Base-by-base conservation (phyloP, 2,888 invertebrate genomes). In the Zele albiditarsus region DNA sequence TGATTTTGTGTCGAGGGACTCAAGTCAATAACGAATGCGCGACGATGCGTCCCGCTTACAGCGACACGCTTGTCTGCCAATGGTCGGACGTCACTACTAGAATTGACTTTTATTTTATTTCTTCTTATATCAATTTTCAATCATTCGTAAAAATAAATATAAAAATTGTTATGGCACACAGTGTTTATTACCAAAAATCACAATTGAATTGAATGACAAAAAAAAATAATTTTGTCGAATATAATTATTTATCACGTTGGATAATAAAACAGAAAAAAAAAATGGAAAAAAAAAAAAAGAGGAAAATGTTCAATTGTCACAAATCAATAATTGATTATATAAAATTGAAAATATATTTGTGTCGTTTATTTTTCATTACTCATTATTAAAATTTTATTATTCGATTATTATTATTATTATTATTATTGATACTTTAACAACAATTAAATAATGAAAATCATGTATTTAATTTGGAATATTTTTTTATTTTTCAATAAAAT, bases 21-120 rank as follows among this genome's bases (percentile, higher is more conserved):
- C 69, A 69, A 77, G 76, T 79, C 79, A 73, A 78, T 78, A 78
- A 75, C 75, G 57, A 73, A 73, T 70, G 76, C 76, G 76, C 74
- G 23, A 27, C n/a, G 23, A 67, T 27, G 25, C 27, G 25, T 66
- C 71, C 60, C 42, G 38, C 20, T 53, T n/a, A 53, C 53, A 53
- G 53, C 53, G 53, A 53, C 53, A 53, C 53, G 53, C 53, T 53
- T 53, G 53, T 53, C 53, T 53, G 53, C 53, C 53, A 53, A 53
- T 53, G 53, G 53, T 53, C 53, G 53, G 53, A 53, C 53, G 53
- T 53, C 20, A 53, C 53, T 53, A 53, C 53, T 53, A 53, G 53
- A 53, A 53, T 20, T 53, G 53, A 8, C 20, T 14, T 23, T 28
- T n/a, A 28, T 28, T 60, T 60, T 53, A 16, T 38, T 12, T 58